These are phyloP conservation scores for Rhinoderma darwinii DNA, from an alignment of 2,113 vertebrate genomes.

Conservation along the genomic window DNA sequence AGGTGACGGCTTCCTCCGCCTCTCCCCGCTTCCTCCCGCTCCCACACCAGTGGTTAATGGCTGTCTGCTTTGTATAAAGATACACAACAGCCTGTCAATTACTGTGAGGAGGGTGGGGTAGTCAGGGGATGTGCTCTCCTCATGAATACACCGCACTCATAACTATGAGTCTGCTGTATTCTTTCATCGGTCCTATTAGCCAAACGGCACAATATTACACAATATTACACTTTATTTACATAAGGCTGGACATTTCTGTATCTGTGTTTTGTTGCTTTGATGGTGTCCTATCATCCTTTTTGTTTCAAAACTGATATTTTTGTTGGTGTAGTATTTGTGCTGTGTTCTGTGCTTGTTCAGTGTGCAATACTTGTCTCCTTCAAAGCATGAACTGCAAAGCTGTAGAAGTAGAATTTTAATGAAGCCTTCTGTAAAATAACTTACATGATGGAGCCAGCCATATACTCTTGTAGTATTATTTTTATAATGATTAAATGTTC, in stretches of 20 bases:
- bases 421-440: not conserved
- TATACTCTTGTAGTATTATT: not conserved
- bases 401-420: not conserved
- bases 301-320: not conserved
- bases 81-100: too few relatives aligned
- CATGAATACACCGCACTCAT: too few relatives aligned
- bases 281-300: not conserved
- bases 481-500: not conserved
- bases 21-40: too few relatives aligned
- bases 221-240: too few relatives aligned
- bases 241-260: not conserved
- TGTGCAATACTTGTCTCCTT: not conserved
- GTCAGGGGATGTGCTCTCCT: too few relatives aligned
- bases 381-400: not conserved
- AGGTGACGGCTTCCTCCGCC: too few relatives aligned
- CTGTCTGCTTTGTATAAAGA: too few relatives aligned
- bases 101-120: too few relatives aligned
- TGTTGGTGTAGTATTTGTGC: not conserved
- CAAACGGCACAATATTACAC: too few relatives aligned
- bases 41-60: too few relatives aligned
- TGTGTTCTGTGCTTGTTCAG: not conserved
- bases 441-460: not conserved
- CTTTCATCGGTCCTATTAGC: too few relatives aligned
- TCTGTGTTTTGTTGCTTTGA: not conserved
- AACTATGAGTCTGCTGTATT: too few relatives aligned